These are phyloP conservation scores for Microctenopoma lineatum DNA, from an alignment of 2,797 vertebrate species.

Conservation along the genomic window DNA sequence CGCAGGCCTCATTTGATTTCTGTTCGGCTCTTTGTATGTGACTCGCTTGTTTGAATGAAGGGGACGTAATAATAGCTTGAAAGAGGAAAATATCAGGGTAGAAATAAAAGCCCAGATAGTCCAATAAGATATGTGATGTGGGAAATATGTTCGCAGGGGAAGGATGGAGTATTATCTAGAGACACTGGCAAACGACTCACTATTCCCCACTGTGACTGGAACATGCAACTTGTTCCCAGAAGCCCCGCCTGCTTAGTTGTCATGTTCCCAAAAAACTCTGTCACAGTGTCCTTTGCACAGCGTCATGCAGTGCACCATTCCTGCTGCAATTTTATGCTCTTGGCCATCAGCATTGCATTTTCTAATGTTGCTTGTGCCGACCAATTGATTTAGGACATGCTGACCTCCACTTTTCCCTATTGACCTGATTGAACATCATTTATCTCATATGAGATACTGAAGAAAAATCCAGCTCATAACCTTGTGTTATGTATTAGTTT, in stretches of 20 bases:
- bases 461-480: conserved; percentile 15
- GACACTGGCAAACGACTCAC: conserved; percentile 33
- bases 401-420: conserved; percentile 43
- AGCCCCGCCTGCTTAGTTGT: conserved; percentile 59
- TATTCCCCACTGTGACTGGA: conserved; percentile 62
- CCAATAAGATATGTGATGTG: conserved; percentile 21
- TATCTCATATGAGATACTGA: background rate
- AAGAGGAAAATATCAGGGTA: background rate
- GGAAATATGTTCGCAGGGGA: conserved; percentile 37
- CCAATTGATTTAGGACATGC: conserved; percentile 48
- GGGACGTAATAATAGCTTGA: conserved; percentile 24
- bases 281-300: conserved; percentile 41
- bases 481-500: background rate
- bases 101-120: conserved; percentile 27
- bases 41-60: conserved; percentile 23
- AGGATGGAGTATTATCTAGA: conserved; percentile 43
- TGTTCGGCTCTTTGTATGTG: conserved; percentile 32
- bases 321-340: conserved; percentile 27
- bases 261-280: conserved; percentile 57
- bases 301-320: conserved; percentile 37
- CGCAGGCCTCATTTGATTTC: conserved; percentile 36
- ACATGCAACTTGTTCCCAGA: conserved; percentile 60
- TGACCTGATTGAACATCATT: conserved; percentile 35
- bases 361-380: conserved; percentile 16
- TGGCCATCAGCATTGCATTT: conserved; percentile 19